Evolutionary conservation across 2,113 vertebrate species (phyloP), one percentile per base, ranked within the genome.

Genomic region (Sinocyclocheilus maitianheensis): DNA sequence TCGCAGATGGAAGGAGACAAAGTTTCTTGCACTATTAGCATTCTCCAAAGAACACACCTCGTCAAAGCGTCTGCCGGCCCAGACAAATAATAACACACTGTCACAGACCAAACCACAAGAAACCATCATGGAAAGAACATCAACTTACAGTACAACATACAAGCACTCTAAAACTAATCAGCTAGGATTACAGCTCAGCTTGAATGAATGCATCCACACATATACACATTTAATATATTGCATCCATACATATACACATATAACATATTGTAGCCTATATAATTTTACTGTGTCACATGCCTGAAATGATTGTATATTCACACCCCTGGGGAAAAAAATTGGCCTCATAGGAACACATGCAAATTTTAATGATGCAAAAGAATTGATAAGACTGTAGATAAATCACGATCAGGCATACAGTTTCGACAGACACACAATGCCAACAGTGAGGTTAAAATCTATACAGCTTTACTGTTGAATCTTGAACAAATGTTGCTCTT

Each of bases 11-110:
- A 87, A 30, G 51, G 43, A 81, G 43, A 51, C 74, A 67, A 79
- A 76, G 51, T 24, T 40, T 76, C 34, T 34, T n/a, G 24, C 48
- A 20, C 60, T 40, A 72, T 60, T 34, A 46, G 48, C 48, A 62
- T 53, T 84, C 67, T 65, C 34, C 62, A 78, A 71, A 83, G 34
- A 72, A 58, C 72, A 43, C 46, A 43, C 60, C 75, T 43, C n/a
- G 12, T 69, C 55, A 76, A 30, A 43, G 9, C 40, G 55, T 87
- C 87, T 74, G 51, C 69, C 22, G 22, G 18, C 24, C 53, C 63
- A 75, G 75, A 78, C 67, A 76, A 74, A 37, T 16, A 30, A 55
- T 55, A 43, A 65, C 11, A 34, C 26, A 30, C 20, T 5, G 30
- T 30, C 65, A 20, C 76, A 34, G 1, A 65, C 13, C 24, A 30